Percentiles rank a stretch among this genome's conserved stretches.
phyloP scores from a whole-genome alignment of 2,113 vertebrate species.

The Cephalopholis sonnerati region DNA sequence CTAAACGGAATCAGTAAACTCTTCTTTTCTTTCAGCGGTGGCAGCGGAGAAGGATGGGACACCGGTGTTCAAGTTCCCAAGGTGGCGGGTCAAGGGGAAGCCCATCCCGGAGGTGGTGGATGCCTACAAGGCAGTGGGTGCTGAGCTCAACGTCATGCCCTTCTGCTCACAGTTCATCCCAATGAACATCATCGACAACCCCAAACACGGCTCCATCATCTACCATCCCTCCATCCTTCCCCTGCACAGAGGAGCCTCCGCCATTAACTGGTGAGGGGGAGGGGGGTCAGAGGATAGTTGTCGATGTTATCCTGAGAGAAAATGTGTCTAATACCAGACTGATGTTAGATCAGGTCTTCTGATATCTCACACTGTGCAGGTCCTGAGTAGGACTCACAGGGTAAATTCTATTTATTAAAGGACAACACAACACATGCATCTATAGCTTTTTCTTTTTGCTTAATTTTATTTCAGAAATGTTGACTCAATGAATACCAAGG shows the following conservation, averaged over 20 bases:
- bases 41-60: constrained; percentile 95
- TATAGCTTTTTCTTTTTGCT: background rate
- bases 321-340: background rate
- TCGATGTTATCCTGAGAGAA: background rate
- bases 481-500: too few relatives aligned
- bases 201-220: constrained; percentile 95
- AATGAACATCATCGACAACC: constrained; percentile 94
- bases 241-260: constrained; percentile 95
- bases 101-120: constrained; percentile 91
- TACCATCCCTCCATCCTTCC: constrained; percentile 98
- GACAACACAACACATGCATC: background rate
- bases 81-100: constrained; percentile 94
- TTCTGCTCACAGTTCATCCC: constrained; percentile 99
- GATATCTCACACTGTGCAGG: too few relatives aligned
- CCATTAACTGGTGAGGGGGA: constrained; percentile 94
- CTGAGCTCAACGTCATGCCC: constrained; percentile 97
- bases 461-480: too few relatives aligned
- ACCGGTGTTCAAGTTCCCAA: constrained; percentile 96
- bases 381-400: background rate
- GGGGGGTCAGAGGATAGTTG: background rate
- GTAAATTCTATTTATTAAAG: background rate
- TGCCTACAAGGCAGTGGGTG: constrained; percentile 92
- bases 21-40: constrained; percentile 83
- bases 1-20: background rate
- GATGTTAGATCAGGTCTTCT: background rate